These are phyloP conservation scores for Chlorospingus flavigularis DNA, from an alignment of 2,797 vertebrate species.

Conservation along the genomic window DNA sequence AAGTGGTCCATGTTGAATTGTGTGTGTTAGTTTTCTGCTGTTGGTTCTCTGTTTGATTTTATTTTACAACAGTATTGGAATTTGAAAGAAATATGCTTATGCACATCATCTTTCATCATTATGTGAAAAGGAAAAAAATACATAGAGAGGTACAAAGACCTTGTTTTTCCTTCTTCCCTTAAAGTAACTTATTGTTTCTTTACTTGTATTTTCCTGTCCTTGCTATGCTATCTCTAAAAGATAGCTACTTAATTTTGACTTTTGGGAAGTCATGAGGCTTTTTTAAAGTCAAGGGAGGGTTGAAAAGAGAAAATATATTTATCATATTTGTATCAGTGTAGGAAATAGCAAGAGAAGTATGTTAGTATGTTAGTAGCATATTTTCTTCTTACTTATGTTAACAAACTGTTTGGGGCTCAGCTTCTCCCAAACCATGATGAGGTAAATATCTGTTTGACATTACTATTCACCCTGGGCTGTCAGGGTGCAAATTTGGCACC, in stretches of 20 bases:
- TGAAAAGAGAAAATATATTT: not conserved
- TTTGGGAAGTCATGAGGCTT: not conserved
- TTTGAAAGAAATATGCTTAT: not conserved
- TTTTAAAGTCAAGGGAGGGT: not conserved
- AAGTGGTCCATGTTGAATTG: accelerated
- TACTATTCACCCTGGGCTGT: not conserved
- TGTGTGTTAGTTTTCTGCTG: not conserved
- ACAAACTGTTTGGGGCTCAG: not conserved
- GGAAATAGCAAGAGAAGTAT: not conserved
- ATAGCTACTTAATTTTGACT: not conserved
- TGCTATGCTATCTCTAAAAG: not conserved
- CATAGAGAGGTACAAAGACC: not conserved
- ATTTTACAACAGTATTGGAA: not conserved
- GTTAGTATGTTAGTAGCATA: not conserved
- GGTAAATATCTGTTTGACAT: not conserved
- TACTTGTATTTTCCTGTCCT: not conserved
- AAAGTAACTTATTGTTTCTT: not conserved
- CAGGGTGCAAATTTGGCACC: not conserved
- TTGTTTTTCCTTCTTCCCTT: not conserved
- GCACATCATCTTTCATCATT: not conserved
- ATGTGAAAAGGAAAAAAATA: not conserved
- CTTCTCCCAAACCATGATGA: not conserved
- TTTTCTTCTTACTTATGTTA: not conserved
- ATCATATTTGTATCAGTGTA: not conserved
- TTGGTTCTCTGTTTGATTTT: not conserved